Evolutionary conservation across 2,113 vertebrate species (phyloP).

Genomic region (Chaetura pelagica): DNA sequence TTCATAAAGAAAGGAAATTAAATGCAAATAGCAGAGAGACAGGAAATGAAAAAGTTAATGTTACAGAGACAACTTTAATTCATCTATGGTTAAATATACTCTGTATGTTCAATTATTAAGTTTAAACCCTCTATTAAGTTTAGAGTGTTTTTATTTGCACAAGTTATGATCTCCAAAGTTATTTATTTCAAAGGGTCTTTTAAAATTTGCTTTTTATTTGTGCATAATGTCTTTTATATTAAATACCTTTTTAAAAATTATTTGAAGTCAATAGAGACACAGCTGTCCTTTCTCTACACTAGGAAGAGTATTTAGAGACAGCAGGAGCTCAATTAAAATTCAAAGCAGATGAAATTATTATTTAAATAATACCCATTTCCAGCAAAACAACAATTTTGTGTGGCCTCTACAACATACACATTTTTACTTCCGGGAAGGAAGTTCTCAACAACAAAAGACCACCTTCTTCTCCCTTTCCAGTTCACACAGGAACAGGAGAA

Average conservation of each 20-base stretch:
- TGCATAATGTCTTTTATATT: neutral
- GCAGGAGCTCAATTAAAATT: neutral
- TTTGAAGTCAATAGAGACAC: neutral
- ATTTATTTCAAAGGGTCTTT: neutral
- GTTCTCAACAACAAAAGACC: neutral
- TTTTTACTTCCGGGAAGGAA: neutral
- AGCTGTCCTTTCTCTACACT: neutral
- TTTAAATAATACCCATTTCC: neutral
- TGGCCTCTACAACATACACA: neutral
- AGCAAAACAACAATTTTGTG: neutral
- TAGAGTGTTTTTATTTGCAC: neutral
- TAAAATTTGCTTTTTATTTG: neutral
- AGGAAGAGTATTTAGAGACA: neutral
- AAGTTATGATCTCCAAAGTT: neutral
- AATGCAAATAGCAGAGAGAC: slow-evolving; percentile 48
- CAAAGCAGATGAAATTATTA: neutral
- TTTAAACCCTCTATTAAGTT: neutral
- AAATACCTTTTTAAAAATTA: neutral
- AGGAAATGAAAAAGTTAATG: slow-evolving; percentile 53
- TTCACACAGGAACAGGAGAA: neutral
- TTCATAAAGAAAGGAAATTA: slow-evolving; percentile 56
- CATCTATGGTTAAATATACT: neutral
- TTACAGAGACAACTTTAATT: slow-evolving; percentile 24
- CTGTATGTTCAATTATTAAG: neutral
- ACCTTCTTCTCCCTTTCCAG: neutral